phyloP scores from a whole-genome alignment of 2,888 invertebrate species.

The Tenthredo livida region DNA sequence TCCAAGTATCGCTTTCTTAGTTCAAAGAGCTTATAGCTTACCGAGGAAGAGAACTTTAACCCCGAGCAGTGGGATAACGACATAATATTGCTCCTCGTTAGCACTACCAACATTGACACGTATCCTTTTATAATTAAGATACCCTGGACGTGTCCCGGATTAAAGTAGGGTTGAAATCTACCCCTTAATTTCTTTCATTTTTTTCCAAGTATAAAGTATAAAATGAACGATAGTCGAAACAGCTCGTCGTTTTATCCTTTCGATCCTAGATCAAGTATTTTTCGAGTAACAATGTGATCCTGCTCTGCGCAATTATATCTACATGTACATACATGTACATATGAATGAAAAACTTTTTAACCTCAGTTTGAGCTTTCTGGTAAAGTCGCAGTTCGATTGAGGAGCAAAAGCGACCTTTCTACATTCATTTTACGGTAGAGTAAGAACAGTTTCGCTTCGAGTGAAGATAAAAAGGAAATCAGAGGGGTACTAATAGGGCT shows the following conservation, averaged over 20 bases:
- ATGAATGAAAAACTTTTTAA: not conserved
- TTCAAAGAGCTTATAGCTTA: slow-evolving; percentile 18
- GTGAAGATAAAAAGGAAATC: slow-evolving; percentile 34
- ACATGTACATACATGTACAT: no score
- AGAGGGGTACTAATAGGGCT: slow-evolving; percentile 38
- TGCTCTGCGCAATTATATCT: not conserved
- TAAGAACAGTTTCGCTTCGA: slow-evolving; percentile 1
- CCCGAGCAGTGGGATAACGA: not conserved
- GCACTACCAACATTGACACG: not conserved
- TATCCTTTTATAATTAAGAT: not conserved
- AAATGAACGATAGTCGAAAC: not conserved
- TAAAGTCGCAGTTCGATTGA: not conserved
- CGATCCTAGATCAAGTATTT: not conserved
- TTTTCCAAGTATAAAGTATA: not conserved
- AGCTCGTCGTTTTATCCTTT: not conserved
- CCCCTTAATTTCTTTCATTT: not conserved
- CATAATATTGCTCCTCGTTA: slow-evolving; percentile 8
- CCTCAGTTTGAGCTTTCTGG: not conserved
- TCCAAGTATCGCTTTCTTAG: not conserved
- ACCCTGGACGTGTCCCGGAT: not conserved
- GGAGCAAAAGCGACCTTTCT: slow-evolving; percentile 5
- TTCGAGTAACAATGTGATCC: not conserved
- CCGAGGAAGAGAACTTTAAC: not conserved
- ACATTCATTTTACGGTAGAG: slow-evolving; percentile 13
- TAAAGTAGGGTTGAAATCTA: not conserved